Evolutionary conservation across 1,140 invertebrate genomes (phyloP), one percentile per base, ranked within the genome.

Genomic region (Pseudomyrmex flavicornis): DNA sequence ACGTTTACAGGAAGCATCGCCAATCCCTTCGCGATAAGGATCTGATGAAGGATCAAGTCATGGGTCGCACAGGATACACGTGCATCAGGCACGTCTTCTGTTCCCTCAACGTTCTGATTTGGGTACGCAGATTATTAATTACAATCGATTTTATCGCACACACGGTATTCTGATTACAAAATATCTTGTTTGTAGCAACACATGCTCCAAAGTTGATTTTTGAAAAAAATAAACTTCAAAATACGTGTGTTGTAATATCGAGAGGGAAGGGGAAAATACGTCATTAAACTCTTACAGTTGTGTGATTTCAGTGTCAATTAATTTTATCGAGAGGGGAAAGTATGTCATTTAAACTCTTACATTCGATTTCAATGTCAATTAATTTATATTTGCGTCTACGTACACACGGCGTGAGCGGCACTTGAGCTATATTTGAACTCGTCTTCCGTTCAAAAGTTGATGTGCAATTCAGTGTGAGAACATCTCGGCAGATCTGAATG

Each of bases 41-140:
- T 52, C 44, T 35, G 61, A 65, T 65, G 63, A 83, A 76, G 74
- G 73, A 87, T 84, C 63, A 15, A 80, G 83, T 50, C 87, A 97
- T 97, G 96, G 95, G 96, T 70, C 95, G 96, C 89, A 97, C 96
- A 90, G 96, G 97, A 87, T 97, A 97, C 92, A 97, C 96, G 87
- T 97, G 97, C 92, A 96, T 97, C 86, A 95, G 97, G 87, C 95
- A 96, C 92, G 95, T 97, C 58, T 97, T 97, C 90, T 97, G 97
- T 90, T 96, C 96, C 92, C 94, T 97, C 85, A 97, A 97, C 93
- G 95, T 97, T 59, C 93, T 97, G 72, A 95, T 97, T 89, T 97
- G 97, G 97, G 97, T 97, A 94, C 95, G 95, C 95, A 90, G 4
- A 20, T 0, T n/a, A 15, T 46, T 1, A 2, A 15, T 48, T 56